phyloP scores from a whole-genome alignment of 2,888 invertebrate genomes.

The Danaus chrysippus region DNA sequence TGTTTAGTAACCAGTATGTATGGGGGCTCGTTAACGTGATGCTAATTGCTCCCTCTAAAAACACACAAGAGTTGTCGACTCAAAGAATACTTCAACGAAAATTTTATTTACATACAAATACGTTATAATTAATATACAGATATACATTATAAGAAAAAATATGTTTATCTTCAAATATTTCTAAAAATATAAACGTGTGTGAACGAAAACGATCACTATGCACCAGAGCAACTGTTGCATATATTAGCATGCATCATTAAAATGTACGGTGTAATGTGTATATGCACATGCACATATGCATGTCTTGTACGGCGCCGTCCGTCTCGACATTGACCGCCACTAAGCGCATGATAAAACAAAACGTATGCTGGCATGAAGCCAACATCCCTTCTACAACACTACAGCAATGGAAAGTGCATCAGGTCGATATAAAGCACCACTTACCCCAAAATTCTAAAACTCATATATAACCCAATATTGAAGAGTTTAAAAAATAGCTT shows the following conservation, averaged over 20 bases:
- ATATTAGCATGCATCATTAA: conserved; percentile 40
- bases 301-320: conserved; percentile 56
- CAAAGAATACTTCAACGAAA: conserved; percentile 54
- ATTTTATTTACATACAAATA: too few species aligned
- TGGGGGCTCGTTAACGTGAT: conserved; percentile 68
- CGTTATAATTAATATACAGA: too few species aligned
- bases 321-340: conserved; percentile 76
- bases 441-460: neutral
- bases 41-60: conserved; percentile 73
- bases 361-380: conserved; percentile 70
- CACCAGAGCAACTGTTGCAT: conserved; percentile 20
- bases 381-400: conserved; percentile 57
- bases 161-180: too few species aligned
- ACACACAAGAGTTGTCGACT: conserved; percentile 56
- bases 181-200: too few species aligned
- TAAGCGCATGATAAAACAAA: conserved; percentile 74
- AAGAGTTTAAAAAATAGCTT: too few species aligned
- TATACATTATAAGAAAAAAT: too few species aligned
- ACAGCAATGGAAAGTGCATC: neutral
- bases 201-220: conserved; percentile 23
- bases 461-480: too few species aligned
- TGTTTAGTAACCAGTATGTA: conserved; percentile 38
- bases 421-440: conserved; percentile 4
- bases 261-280: conserved; percentile 49
- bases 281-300: conserved; percentile 56